These are phyloP conservation scores for Furcula furcula DNA, from an alignment of 2,888 invertebrate species.

Conservation along the genomic window DNA sequence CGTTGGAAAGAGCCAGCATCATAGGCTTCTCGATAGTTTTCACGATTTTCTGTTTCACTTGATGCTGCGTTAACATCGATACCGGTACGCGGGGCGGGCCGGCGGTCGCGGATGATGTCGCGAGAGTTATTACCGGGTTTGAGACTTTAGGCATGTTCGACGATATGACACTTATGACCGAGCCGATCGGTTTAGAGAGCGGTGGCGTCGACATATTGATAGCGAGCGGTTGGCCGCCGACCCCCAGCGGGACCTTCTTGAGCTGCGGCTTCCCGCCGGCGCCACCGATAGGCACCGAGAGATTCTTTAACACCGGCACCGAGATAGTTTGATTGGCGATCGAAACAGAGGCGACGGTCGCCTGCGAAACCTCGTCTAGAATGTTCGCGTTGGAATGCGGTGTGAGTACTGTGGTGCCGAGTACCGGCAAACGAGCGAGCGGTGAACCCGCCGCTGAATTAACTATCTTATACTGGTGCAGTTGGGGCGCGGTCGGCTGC, in stretches of 20 bases:
- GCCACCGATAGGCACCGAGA: slow-evolving; percentile 60
- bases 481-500: slow-evolving; percentile 49
- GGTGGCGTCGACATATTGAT: slow-evolving; percentile 62
- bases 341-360: slow-evolving; percentile 79
- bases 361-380: slow-evolving; percentile 80
- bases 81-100: slow-evolving; percentile 63
- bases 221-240: slow-evolving; percentile 54
- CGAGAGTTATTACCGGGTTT: slow-evolving; percentile 63
- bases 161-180: slow-evolving; percentile 76
- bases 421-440: too few species aligned
- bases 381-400: slow-evolving; percentile 72
- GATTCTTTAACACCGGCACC: slow-evolving; percentile 70
- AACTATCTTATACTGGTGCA: slow-evolving; percentile 73
- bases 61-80: slow-evolving; percentile 71
- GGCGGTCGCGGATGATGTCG: slow-evolving; percentile 52
- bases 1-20: slow-evolving; percentile 73
- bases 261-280: slow-evolving; percentile 53
- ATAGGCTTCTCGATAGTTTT: slow-evolving; percentile 77
- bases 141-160: slow-evolving; percentile 64
- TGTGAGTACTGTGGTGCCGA: slow-evolving; percentile 47
- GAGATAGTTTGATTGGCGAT: slow-evolving; percentile 78
- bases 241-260: slow-evolving; percentile 61
- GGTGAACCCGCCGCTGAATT: slow-evolving; percentile 48
- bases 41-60: slow-evolving; percentile 76
- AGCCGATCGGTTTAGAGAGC: slow-evolving; percentile 65